Base-by-base conservation (phyloP, 2,888 invertebrate species). In the Epicampocera succincta region DNA sequence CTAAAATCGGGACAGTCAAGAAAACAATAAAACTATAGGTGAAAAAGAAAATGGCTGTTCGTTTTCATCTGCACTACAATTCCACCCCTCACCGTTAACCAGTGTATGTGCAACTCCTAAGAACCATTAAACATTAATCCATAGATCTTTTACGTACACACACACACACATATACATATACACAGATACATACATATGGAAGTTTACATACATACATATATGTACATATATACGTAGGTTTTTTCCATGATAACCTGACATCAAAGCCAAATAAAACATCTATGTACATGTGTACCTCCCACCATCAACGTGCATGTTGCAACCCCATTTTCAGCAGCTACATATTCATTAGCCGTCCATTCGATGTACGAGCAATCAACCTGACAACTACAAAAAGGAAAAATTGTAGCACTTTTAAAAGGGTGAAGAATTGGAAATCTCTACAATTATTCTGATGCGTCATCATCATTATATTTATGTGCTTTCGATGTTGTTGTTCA, bases 401-500 rank as follows among this genome's bases (percentile, higher is more conserved):
- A 65, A 56, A 65, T 17, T 66, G 66, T 58, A 66, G 44, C 68
- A 69, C 17, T 44, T 38, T 72, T 8, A 69, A 76, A 61, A 69
- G 76, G 61, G 2, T 61, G 46, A 69, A 69, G 38, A 54, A 52
- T 17, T 46, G 9, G 33, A 82, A 82, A 82, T 82, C 82, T 82
- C 38, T 61, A 82, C 82, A 82, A 78, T 78, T 82, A 75, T 78
- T 75, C 66, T 78, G 82, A 82, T 82, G 82, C 78, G 82, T 82
- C 82, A 82, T 82, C 82, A 52, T 82, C 63, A 60, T 65, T 66
- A 69, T 71, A n/a, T n/a, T n/a, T n/a, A 77, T 69, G 42, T 46
- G 19, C 29, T 52, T 19, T 29, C 6, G 12, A 63, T 72, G 52
- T 63, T 52, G 44, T 65, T 65, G 40, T 46, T 21, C 44, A 68